Evolutionary conservation across 2,113 vertebrate genomes (phyloP).

Genomic region (Cynoglossus semilaevis): DNA sequence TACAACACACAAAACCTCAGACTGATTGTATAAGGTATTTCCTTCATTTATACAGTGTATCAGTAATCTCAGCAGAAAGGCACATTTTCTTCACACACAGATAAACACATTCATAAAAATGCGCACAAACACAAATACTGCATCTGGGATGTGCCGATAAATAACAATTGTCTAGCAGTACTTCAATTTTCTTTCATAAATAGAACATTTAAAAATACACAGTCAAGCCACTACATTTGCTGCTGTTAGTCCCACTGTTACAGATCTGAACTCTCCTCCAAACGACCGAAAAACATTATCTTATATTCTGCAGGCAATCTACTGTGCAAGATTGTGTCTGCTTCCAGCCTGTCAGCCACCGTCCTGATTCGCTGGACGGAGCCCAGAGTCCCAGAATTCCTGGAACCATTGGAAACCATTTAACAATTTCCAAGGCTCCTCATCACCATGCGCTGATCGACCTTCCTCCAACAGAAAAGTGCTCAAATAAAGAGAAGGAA

Average conservation of each 20-base stretch:
- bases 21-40: slow-evolving; percentile 23
- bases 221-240: slow-evolving; percentile 56
- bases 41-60: slow-evolving; percentile 60
- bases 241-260: slow-evolving; percentile 44
- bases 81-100: slow-evolving; percentile 49
- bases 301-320: slow-evolving; percentile 11
- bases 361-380: slow-evolving; percentile 1
- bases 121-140: slow-evolving; percentile 51
- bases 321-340: slow-evolving; percentile 7
- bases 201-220: slow-evolving; percentile 67
- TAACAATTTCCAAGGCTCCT: slow-evolving; percentile 13
- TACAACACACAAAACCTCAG: slow-evolving; percentile 47
- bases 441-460: slow-evolving; percentile 26
- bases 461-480: slow-evolving; percentile 50
- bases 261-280: slow-evolving; percentile 44
- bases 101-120: slow-evolving; percentile 20
- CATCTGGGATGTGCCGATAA: slow-evolving; percentile 70
- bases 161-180: slow-evolving; percentile 76
- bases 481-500: slow-evolving; percentile 52
- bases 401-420: slow-evolving; percentile 28
- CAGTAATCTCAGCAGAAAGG: slow-evolving; percentile 71
- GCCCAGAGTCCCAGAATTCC: slow-evolving; percentile 8
- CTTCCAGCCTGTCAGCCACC: neutral
- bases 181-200: slow-evolving; percentile 70
- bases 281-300: slow-evolving; percentile 46